A percentile compares a stretch with the other conserved stretches of the same genome.
Conservation (phyloP, 2,888 invertebrate genomes). For the Cryptops parisi region DNA sequence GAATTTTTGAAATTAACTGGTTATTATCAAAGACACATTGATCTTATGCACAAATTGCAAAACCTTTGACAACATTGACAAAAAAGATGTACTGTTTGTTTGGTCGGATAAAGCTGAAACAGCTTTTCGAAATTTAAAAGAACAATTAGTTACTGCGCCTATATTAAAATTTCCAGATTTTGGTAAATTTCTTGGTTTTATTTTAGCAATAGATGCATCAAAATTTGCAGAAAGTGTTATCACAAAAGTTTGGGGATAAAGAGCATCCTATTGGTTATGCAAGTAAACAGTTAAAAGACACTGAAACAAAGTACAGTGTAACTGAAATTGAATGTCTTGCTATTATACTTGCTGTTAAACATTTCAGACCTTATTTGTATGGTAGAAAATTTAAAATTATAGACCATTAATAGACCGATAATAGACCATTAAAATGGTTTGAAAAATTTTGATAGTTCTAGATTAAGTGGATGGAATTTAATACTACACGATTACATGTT, state of each 20-base stretch:
- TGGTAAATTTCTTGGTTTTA: background rate
- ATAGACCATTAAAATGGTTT: background rate
- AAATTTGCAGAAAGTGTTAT: background rate
- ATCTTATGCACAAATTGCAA: background rate
- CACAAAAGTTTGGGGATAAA: too few relatives aligned
- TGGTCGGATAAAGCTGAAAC: background rate
- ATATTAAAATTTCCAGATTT: background rate
- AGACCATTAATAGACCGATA: too few relatives aligned
- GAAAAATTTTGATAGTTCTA: background rate
- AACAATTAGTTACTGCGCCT: background rate
- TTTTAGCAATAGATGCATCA: background rate
- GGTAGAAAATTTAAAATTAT: background rate
- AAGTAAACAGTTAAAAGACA: background rate
- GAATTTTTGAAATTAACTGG: slow-evolving; percentile 4
- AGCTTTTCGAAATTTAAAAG: too few relatives aligned
- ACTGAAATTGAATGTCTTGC: slow-evolving; percentile 3
- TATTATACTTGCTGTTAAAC: too few relatives aligned
- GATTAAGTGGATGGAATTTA: background rate
- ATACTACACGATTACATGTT: background rate
- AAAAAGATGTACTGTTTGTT: background rate
- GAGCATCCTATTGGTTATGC: background rate
- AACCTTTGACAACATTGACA: background rate
- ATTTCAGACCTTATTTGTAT: background rate
- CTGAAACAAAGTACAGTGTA: background rate
- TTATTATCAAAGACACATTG: slow-evolving; percentile 1